Conservation (phyloP, 2,113 vertebrate genomes). For the Boulengeromyrus knoepffleri region DNA sequence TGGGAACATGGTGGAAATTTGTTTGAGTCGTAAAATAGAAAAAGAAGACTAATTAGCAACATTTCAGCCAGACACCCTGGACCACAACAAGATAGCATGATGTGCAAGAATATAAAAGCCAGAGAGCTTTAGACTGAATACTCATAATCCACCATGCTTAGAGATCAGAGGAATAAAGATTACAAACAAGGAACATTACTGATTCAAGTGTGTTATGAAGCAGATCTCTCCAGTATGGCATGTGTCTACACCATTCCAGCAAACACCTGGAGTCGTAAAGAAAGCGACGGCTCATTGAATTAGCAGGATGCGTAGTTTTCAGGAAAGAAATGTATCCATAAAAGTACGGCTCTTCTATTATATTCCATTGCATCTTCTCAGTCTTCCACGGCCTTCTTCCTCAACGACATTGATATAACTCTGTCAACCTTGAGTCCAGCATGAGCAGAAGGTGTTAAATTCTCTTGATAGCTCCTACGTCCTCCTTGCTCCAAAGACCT, state of each 20-base stretch:
- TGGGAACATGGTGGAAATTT: background rate
- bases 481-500: background rate
- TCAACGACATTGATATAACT: background rate
- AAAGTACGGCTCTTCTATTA: background rate
- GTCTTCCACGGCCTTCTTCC: background rate
- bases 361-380: background rate
- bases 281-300: background rate
- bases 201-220: background rate
- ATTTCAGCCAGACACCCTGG: background rate
- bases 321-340: background rate
- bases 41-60: background rate
- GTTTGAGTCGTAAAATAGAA: no score
- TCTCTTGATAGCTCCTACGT: background rate
- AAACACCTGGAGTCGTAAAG: background rate
- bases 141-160: background rate
- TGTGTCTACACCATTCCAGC: background rate
- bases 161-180: background rate
- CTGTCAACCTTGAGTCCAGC: background rate
- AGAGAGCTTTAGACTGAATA: background rate
- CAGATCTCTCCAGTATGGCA: background rate
- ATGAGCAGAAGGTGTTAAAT: background rate
- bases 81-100: background rate
- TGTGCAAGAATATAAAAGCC: background rate
- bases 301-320: background rate
- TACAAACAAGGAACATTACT: background rate